A percentile compares a stretch with the other conserved stretches of the same genome.
phyloP scores from a whole-genome alignment of 2,888 invertebrate species.

The Nomada fabriciana region DNA sequence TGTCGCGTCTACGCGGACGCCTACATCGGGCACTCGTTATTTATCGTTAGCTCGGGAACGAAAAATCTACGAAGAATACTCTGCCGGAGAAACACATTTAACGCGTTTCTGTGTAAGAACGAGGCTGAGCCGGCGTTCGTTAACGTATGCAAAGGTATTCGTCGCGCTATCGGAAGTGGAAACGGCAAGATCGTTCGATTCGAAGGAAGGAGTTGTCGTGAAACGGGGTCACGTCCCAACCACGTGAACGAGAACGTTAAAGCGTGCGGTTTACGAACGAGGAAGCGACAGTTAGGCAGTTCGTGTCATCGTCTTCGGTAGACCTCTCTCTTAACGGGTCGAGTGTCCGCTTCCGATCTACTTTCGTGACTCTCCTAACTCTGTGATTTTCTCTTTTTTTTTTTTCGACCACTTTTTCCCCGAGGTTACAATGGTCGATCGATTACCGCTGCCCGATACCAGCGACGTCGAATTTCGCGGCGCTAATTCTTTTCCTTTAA shows the following conservation, averaged over 20 bases:
- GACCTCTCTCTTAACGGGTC: constrained; percentile 44
- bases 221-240: constrained; percentile 65
- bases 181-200: constrained; percentile 56
- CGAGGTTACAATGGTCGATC: neutral
- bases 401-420: neutral
- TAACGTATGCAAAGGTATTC: constrained; percentile 56
- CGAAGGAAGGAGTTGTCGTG: constrained; percentile 49
- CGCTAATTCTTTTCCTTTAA: neutral
- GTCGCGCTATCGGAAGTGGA: constrained; percentile 58
- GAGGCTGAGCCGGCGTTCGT: constrained; percentile 38
- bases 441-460: too few relatives aligned
- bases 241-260: constrained; percentile 62
- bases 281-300: constrained; percentile 57
- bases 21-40: constrained; percentile 24
- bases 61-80: neutral
- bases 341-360: constrained; percentile 64
- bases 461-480: too few relatives aligned
- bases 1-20: constrained; percentile 17
- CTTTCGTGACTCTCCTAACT: constrained; percentile 51
- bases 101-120: constrained; percentile 30
- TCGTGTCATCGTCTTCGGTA: constrained; percentile 45
- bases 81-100: neutral
- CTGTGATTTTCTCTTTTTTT: constrained; percentile 29
- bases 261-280: constrained; percentile 57
- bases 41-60: neutral